These are phyloP conservation scores for Borostomias antarcticus DNA, from an alignment of 2,797 vertebrate genomes.

Conservation along the genomic window DNA sequence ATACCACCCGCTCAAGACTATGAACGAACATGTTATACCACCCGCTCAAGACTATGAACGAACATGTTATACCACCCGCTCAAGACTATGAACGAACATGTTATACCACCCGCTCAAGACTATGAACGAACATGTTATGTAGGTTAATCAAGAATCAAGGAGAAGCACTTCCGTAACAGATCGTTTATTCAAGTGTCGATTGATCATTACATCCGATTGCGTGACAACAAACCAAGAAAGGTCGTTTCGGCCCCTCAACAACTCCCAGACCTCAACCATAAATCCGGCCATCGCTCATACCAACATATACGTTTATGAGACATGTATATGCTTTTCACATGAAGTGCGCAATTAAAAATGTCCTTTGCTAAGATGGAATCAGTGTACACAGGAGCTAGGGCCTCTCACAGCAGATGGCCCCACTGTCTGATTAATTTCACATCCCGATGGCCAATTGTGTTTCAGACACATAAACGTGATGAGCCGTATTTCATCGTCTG, in stretches of 20 bases:
- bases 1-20: no score
- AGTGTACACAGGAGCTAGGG: conserved; percentile 43
- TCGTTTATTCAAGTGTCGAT: not conserved
- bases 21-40: not conserved
- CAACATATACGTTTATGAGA: conserved; percentile 65
- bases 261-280: conserved; percentile 18
- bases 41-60: no score
- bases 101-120: not conserved
- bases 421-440: conserved; percentile 74
- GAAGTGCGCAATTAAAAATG: conserved; percentile 68
- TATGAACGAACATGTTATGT: not conserved
- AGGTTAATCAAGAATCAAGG: not conserved
- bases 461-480: conserved; percentile 69
- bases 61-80: not conserved
- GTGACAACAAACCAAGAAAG: not conserved
- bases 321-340: conserved; percentile 67
- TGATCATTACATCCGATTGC: not conserved
- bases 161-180: not conserved
- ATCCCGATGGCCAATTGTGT: conserved; percentile 64
- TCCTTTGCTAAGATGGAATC: conserved; percentile 56
- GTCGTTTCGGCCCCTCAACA: conserved; percentile 13
- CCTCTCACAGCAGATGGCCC: conserved; percentile 53
- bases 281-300: conserved; percentile 51
- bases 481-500: conserved; percentile 62
- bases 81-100: no score